phyloP scores from a whole-genome alignment of 1,140 invertebrate species.

The Harlomillsia oculata region DNA sequence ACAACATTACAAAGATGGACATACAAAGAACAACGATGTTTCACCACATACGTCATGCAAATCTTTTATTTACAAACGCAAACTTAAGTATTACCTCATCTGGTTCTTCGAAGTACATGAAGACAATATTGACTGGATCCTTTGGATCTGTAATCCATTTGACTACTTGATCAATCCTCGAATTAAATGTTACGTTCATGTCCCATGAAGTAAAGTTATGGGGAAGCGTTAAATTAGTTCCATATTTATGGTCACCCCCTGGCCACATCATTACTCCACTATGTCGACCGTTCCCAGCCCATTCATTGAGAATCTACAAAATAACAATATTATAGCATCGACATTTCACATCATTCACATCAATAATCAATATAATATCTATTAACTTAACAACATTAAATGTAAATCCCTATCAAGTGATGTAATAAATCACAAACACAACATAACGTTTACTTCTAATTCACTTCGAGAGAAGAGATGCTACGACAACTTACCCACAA shows the following conservation, averaged over 20 bases:
- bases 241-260: constrained; percentile 14
- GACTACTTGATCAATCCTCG: constrained; percentile 51
- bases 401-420: too few species aligned
- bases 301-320: constrained; percentile 50
- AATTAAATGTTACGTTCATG: constrained; percentile 43
- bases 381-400: too few species aligned
- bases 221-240: constrained; percentile 16
- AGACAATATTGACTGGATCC: constrained; percentile 52
- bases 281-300: constrained; percentile 41
- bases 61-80: constrained; percentile 36
- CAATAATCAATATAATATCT: too few species aligned
- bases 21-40: too few species aligned
- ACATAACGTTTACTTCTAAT: too few species aligned
- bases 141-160: constrained; percentile 53
- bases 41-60: too few species aligned
- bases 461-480: too few species aligned
- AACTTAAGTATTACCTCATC: constrained; percentile 49
- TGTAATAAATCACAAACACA: too few species aligned
- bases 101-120: constrained; percentile 64
- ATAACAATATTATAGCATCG: too few species aligned
- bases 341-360: too few species aligned
- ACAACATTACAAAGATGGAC: too few species aligned
- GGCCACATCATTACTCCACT: constrained; percentile 50
- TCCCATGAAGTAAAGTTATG: constrained; percentile 40
- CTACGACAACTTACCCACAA: constrained; percentile 58